Base-by-base conservation (phyloP, 2,797 vertebrate species). In the Syndactyla subalaris region DNA sequence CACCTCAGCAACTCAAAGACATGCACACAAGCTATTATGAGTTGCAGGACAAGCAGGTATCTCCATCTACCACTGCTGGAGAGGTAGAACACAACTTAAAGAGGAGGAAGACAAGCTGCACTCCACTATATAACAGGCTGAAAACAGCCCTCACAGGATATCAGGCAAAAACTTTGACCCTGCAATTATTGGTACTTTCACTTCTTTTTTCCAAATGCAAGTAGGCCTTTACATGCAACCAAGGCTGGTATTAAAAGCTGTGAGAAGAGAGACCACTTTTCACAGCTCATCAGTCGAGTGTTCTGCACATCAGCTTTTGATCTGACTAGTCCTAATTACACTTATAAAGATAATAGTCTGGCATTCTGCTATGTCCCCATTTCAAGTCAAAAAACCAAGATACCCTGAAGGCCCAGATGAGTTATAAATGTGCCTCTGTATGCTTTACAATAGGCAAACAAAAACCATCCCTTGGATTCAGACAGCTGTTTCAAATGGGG, bases 1-100 rank as follows among this genome's bases (percentile, higher is more conserved):
- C 73, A 81, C 46, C 38, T 75, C 45, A 84, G 12, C 21, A 87
- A 87, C 19, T 85, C 34, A 75, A 65, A 89, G 39, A 36, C 63
- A 89, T 0, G 0, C 15, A 71, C 26, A 66, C 17, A 88, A 86
- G 14, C 41, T 87, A 79, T 65, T 22, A 19, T 0, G 2, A 73
- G 48, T 3, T 73, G 41, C 5, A 8, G 34, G 54, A 83, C 30
- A 70, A 71, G 22, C 45, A 67, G 22, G 18, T 55, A 80, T 45
- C 41, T 83, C 45, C n/a, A 83, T 8, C 36, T 52, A 49, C n/a
- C 43, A 17, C 36, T 70, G n/a, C 26, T 55, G 57, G 46, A 83
- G 52, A 59, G 70, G 49, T 0, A 49, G 10, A 38, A 9, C n/a
- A 63, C 70, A 48, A 24, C 16, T 65, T 43, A n/a, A 82, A 61